Percentiles rank a stretch among this genome's conserved stretches.
Conservation (phyloP, 2,797 vertebrate genomes). For the Lacerta viridis region DNA sequence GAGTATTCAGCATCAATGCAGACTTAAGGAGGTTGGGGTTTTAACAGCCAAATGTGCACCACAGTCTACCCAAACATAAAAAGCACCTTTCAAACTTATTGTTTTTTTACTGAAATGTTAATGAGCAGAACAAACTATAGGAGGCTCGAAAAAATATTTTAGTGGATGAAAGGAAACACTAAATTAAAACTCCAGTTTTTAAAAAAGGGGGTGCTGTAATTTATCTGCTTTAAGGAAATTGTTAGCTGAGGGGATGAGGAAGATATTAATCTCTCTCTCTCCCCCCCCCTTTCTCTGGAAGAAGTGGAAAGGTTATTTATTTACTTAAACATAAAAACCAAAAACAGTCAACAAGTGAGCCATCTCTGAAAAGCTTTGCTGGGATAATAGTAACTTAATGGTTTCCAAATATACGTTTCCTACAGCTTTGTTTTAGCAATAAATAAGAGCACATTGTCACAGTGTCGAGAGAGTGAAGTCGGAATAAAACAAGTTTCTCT, state of each 20-base stretch:
- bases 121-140: slow-evolving; percentile 82
- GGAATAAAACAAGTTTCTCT: slow-evolving; percentile 4
- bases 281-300: slow-evolving; percentile 53
- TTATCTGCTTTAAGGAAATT: slow-evolving; percentile 71
- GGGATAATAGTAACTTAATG: not conserved
- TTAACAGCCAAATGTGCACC: slow-evolving; percentile 78
- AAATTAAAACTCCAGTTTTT: slow-evolving; percentile 78
- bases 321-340: not conserved
- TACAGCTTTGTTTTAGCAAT: not conserved
- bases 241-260: slow-evolving; percentile 66
- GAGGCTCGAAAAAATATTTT: slow-evolving; percentile 81
- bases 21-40: slow-evolving; percentile 77
- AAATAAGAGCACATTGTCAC: slow-evolving; percentile 38
- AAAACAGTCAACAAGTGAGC: slow-evolving; percentile 58
- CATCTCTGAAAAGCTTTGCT: slow-evolving; percentile 43
- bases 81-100: slow-evolving; percentile 83
- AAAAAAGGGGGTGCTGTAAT: slow-evolving; percentile 56
- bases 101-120: slow-evolving; percentile 84
- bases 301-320: slow-evolving; percentile 49
- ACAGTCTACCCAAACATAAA: slow-evolving; percentile 81
- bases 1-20: slow-evolving; percentile 81
- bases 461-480: slow-evolving; percentile 21
- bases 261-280: slow-evolving; percentile 60
- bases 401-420: slow-evolving; percentile 51
- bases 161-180: slow-evolving; percentile 85